Evolutionary conservation across 1,140 invertebrate genomes (phyloP).

Genomic region (Pachyrhynchus sulphureomaculatus): DNA sequence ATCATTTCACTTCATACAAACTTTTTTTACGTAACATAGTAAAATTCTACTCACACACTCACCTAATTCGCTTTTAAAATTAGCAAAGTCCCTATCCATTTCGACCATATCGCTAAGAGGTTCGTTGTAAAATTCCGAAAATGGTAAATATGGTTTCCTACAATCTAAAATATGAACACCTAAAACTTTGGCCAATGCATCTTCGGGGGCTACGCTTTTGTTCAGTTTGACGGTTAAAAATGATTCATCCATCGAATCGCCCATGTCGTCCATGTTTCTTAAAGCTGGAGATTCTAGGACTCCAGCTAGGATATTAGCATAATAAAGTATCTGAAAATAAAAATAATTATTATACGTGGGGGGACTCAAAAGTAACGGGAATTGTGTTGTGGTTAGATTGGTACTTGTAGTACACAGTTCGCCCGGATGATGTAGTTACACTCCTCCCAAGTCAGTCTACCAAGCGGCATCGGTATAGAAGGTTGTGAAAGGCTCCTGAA

Average conservation of each 20-base stretch:
- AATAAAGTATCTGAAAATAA: slow-evolving; percentile 76
- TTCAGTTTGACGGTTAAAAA: slow-evolving; percentile 39
- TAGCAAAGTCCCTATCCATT: slow-evolving; percentile 90
- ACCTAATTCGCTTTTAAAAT: slow-evolving; percentile 72
- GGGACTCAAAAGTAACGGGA: no score
- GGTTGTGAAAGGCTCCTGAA: no score
- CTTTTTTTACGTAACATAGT: no score
- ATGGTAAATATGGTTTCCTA: slow-evolving; percentile 77
- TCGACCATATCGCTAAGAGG: slow-evolving; percentile 87
- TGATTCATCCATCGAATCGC: slow-evolving; percentile 41
- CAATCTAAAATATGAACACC: slow-evolving; percentile 77
- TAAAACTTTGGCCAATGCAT: slow-evolving; percentile 57
- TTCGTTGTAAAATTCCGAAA: slow-evolving; percentile 92
- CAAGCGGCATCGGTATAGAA: no score
- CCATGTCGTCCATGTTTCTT: slow-evolving; percentile 58
- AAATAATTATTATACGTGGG: no score
- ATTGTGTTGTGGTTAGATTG: no score
- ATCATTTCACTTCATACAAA: no score
- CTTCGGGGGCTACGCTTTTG: slow-evolving; percentile 37
- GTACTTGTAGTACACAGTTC: no score
- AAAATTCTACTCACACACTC: background rate
- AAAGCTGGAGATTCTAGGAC: slow-evolving; percentile 67
- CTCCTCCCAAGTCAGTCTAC: no score
- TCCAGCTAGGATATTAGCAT: slow-evolving; percentile 85
- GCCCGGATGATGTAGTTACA: no score